Evolutionary conservation across 2,113 vertebrate genomes (phyloP).

Genomic region (Setophaga petechia): DNA sequence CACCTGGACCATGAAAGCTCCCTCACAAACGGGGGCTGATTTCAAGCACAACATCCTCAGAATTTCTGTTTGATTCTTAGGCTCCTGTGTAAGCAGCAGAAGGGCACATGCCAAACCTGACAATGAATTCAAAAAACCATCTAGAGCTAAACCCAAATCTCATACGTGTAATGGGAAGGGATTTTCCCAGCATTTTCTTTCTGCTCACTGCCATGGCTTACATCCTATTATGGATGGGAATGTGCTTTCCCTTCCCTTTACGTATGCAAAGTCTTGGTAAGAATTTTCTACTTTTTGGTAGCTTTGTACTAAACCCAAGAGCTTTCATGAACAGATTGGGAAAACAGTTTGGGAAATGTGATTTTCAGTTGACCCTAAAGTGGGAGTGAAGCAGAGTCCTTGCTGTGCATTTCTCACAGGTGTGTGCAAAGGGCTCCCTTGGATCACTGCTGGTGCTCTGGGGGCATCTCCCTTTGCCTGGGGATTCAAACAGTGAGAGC

Average conservation of each 20-base stretch:
- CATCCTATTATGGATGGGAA: background rate
- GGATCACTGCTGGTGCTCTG: background rate
- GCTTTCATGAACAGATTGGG: background rate
- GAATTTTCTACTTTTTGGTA: background rate
- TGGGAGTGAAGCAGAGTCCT: background rate
- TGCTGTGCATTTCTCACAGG: background rate
- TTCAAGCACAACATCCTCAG: slow-evolving; percentile 2
- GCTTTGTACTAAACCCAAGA: background rate
- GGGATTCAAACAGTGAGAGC: background rate
- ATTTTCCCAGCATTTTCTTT: slow-evolving; percentile 28
- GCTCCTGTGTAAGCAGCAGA: background rate
- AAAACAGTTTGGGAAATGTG: background rate
- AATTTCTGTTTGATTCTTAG: slow-evolving; percentile 8
- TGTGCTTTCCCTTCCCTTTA: background rate
- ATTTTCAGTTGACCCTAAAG: background rate
- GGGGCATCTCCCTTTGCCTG: background rate
- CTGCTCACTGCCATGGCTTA: background rate
- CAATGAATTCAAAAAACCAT: background rate
- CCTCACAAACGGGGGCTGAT: background rate
- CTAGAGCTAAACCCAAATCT: background rate
- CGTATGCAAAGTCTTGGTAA: background rate
- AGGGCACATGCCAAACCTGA: background rate
- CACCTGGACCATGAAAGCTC: slow-evolving; percentile 59
- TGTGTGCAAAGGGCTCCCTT: background rate
- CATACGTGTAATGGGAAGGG: background rate